Evolutionary conservation across 2,113 vertebrate species (phyloP).

Genomic region (Psophia crepitans): DNA sequence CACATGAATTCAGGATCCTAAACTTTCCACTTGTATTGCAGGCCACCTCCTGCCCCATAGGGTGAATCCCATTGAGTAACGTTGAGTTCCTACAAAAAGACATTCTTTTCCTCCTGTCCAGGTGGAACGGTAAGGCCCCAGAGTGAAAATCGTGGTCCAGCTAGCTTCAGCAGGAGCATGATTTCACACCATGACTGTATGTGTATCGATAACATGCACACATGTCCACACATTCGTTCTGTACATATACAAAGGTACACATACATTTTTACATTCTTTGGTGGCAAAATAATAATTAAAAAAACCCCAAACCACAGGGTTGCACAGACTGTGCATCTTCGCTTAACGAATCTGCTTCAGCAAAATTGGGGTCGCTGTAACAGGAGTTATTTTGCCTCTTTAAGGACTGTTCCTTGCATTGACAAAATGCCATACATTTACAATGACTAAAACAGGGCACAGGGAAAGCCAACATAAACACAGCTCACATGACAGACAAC

Average conservation of each 20-base stretch:
- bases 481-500: slow-evolving; percentile 43
- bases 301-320: not conserved
- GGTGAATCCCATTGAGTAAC: not conserved
- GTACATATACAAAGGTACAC: slow-evolving; percentile 62
- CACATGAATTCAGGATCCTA: not conserved
- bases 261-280: slow-evolving; percentile 70
- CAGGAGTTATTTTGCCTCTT: slow-evolving; percentile 52
- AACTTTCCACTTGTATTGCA: not conserved
- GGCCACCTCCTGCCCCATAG: not conserved
- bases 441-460: slow-evolving; percentile 57
- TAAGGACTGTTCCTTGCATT: slow-evolving; percentile 53
- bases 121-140: slow-evolving; percentile 37
- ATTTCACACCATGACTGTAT: not conserved
- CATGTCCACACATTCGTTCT: slow-evolving; percentile 21
- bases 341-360: slow-evolving; percentile 17
- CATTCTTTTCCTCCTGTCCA: slow-evolving; percentile 18
- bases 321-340: slow-evolving; percentile 1
- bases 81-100: slow-evolving; percentile 13
- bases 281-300: slow-evolving; percentile 45
- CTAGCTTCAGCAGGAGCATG: not conserved
- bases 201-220: not conserved
- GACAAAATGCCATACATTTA: slow-evolving; percentile 52
- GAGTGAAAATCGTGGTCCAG: not conserved
- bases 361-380: not conserved
- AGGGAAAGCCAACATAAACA: slow-evolving; percentile 59